Evolutionary conservation across 2,888 invertebrate species (phyloP), one percentile per base, ranked within the genome.

Genomic region (Lycaena phlaeas): DNA sequence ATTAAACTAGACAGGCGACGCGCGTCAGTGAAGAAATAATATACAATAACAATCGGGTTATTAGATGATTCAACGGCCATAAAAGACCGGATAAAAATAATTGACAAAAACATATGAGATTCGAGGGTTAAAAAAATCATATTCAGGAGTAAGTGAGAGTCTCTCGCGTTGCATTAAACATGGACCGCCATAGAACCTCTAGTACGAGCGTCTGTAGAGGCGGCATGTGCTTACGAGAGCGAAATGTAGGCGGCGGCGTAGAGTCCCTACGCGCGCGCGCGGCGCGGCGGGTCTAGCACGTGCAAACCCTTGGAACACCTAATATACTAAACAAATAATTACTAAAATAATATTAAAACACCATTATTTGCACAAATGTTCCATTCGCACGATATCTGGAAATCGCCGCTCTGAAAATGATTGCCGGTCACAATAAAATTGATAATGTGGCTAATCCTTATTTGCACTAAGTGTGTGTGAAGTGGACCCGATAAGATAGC

Each of bases 401-500:
- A 59, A 65, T 65, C 47, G 51, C 46, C 56, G 58, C 59, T 64
- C 59, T 59, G 42, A 68, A 72, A 74, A 71, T 62, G 56, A 66
- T 75, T 71, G 64, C 64, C 63, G 61, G 51, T 57, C 40, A 62
- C 51, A 73, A 66, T 74, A 71, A 73, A 72, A 76, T 70, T 76
- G 79, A 79, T 79, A 78, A 76, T 71, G 56, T 56, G 55, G 57
- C 62, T 76, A 74, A 79, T 78, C 78, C 74, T 63, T 81, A 65
- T 81, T 79, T 76, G 62, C 78, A 75, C 53, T 71, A 66, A 64
- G 65, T 66, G 74, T 69, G 65, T 46, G 64, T 81, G 68, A 74
- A 79, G 79, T 79, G 79, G 59, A 44, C 51, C 58, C 56, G 81
- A 81, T 81, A 81, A 81, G 73, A 54, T 49, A 53, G 51, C 61